Base-by-base conservation (phyloP, 2,888 invertebrate genomes). In the Pantelozetes paolii region DNA sequence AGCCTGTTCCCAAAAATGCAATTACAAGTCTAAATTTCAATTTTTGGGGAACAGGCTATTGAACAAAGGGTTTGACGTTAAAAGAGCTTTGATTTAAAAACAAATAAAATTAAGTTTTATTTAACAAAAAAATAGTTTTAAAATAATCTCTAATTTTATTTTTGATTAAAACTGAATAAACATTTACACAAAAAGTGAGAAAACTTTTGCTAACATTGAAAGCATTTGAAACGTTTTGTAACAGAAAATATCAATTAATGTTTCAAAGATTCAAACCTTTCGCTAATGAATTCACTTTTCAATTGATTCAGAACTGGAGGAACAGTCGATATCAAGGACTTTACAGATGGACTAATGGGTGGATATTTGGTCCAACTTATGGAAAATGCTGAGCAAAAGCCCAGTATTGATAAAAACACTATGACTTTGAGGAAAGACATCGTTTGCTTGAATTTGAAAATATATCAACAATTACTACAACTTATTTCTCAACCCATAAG, bases 291-390 rank as follows among this genome's bases (percentile, higher is more conserved):
- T 9, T 67, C 42, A 1, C 40, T n/a, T 42, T 67, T 67, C 3
- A 67, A 32, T 42, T 67, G 67, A 42, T 23, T 40, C 23, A 67
- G 13, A 11, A 67, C 32, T 6, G 67, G 20, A 1, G 67, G 67
- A 67, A 67, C 67, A 11, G 67, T 67, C 9, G 67, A 36, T 40
- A 67, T 23, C 23, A 67, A 40, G 36, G 67, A 67, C 67, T 67
- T 67, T 9, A 40, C n/a, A 8, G 67, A n/a, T 9, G 67, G 32
- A 32, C 1, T 36, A 23, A 67, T 67, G 6, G 67, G 67, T 20
- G 67, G 67, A 40, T 15, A 40, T 18, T 67, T 67, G 36, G 23
- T 67, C 13, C 40, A 67, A 40, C 40, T 67, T 20, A 67, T 67
- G 36, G 67, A 67, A 40, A 67, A 67, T 23, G 23, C 13, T 23